These are phyloP conservation scores for Brachionus rotundiformis DNA, from an alignment of 1,140 invertebrate genomes.

Conservation along the genomic window DNA sequence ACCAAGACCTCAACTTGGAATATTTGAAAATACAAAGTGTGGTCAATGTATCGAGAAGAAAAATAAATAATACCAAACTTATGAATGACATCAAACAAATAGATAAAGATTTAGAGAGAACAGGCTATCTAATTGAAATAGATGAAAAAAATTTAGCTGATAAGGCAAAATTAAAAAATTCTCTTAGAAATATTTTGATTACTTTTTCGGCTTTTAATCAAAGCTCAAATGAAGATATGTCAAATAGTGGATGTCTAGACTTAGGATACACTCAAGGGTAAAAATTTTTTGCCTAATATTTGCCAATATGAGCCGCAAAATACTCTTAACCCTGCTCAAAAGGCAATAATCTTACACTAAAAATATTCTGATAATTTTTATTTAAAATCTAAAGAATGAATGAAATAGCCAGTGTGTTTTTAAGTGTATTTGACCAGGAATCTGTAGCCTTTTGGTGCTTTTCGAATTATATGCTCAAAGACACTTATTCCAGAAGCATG, in stretches of 20 bases:
- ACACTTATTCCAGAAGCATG: conserved; percentile 16
- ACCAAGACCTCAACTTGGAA: conserved; percentile 23
- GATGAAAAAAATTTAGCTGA: background rate
- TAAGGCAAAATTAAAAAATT: background rate
- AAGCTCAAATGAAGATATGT: conserved; percentile 2
- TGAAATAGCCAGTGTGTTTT: conserved; percentile 38
- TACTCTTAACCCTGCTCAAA: too few species aligned
- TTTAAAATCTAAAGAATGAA: conserved; percentile 22
- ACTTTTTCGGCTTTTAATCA: conserved; percentile 49
- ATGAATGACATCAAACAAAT: conserved; percentile 40
- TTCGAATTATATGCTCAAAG: conserved; percentile 38
- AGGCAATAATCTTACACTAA: too few species aligned
- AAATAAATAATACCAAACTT: conserved; percentile 1
- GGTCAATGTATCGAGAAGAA: background rate
- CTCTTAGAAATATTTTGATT: conserved; percentile 17
- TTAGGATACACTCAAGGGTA: conserved; percentile 51
- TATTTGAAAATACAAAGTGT: conserved; percentile 42
- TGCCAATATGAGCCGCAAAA: too few species aligned
- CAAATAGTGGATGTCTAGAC: background rate
- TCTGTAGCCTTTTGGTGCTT: conserved; percentile 40
- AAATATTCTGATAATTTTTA: too few species aligned
- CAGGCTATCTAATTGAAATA: conserved; percentile 6
- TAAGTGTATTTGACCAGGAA: conserved; percentile 42
- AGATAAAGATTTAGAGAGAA: conserved; percentile 49
- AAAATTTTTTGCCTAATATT: background rate